Evolutionary conservation across 2,888 invertebrate species (phyloP).

Genomic region (Melieria picta): DNA sequence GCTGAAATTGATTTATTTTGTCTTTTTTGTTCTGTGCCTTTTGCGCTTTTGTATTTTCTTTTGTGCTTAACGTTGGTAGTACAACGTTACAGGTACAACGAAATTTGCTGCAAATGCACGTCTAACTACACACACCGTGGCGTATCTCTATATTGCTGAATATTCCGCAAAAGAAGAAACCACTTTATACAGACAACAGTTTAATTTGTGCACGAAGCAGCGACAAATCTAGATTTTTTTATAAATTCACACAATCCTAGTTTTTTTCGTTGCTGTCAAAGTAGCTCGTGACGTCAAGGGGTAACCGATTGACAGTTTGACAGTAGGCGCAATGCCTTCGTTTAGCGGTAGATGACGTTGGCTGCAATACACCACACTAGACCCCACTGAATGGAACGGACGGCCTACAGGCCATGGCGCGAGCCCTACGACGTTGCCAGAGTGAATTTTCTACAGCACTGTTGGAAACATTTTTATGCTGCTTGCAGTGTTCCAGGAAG

Average conservation of each 20-base stretch:
- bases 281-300: constrained; percentile 25
- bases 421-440: too few relatives aligned
- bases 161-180: too few relatives aligned
- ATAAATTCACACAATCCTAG: not conserved
- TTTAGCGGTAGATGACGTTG: constrained; percentile 9
- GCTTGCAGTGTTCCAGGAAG: too few relatives aligned
- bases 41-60: not conserved
- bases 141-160: too few relatives aligned
- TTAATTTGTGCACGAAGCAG: not conserved
- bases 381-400: too few relatives aligned
- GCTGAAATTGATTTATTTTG: constrained; percentile 53
- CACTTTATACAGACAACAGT: not conserved
- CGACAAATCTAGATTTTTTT: not conserved
- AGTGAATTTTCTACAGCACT: too few relatives aligned
- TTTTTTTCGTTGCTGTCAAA: constrained; percentile 43
- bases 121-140: too few relatives aligned
- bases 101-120: not conserved
- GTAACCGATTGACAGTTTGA: not conserved
- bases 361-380: not conserved
- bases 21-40: constrained; percentile 26
- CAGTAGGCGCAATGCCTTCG: not conserved
- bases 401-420: too few relatives aligned
- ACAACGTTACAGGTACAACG: not conserved
- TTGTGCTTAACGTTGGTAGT: not conserved
- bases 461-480: too few relatives aligned